Conservation (phyloP, 2,113 vertebrate species). For the Probosciger aterrimus region DNA sequence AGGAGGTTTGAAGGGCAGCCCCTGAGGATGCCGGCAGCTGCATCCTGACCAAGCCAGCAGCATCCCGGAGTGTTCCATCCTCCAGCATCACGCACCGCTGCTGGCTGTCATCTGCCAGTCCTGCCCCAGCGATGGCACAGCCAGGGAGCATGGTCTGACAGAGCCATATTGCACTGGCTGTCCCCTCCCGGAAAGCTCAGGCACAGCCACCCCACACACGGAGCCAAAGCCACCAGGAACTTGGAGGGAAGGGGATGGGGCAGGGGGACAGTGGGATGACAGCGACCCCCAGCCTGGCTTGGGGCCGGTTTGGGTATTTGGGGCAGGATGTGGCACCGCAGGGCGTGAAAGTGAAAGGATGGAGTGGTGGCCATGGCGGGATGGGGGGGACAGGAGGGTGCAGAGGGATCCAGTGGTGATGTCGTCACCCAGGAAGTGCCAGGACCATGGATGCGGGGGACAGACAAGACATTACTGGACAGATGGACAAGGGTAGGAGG, state of each 20-base stretch:
- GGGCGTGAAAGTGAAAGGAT: not conserved
- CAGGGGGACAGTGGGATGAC: not conserved
- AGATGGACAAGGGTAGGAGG: constrained; percentile 86
- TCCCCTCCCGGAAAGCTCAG: rapidly evolving
- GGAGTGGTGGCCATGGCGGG: rapidly evolving
- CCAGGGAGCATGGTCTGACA: rapidly evolving
- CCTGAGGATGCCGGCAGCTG: rapidly evolving
- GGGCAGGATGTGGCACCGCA: not conserved
- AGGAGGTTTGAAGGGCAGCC: not conserved
- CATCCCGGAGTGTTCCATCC: rapidly evolving
- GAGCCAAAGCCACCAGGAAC: not conserved
- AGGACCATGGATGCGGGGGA: not conserved
- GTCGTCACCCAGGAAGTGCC: not conserved
- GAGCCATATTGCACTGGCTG: not conserved
- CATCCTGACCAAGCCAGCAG: not conserved
- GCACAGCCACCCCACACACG: rapidly evolving
- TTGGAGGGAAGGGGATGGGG: not conserved
- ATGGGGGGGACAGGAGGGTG: not conserved
- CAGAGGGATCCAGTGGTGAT: not conserved
- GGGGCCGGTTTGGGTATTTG: rapidly evolving
- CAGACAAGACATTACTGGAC: constrained; percentile 78
- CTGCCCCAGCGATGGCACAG: not conserved
- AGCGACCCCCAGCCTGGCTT: not conserved
- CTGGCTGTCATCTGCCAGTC: rapidly evolving
- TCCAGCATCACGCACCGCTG: not conserved